A percentile compares a stretch with the other conserved stretches of the same genome.
Evolutionary conservation across 2,888 invertebrate genomes (phyloP).

Genomic region (Herminia tarsipennalis): DNA sequence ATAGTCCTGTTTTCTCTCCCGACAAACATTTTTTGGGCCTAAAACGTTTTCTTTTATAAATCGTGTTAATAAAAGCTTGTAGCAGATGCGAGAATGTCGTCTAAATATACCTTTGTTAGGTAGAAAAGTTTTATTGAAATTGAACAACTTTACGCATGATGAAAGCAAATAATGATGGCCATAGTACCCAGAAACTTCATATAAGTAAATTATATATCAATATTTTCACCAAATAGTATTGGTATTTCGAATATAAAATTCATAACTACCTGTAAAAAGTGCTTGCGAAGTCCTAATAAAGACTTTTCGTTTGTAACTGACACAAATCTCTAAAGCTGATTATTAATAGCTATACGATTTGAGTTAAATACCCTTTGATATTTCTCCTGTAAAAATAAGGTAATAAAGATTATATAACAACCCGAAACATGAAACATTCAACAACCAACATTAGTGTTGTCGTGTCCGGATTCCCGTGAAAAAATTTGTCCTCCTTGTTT

Average conservation of each 20-base stretch:
- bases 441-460: conserved; percentile 33
- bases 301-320: too few relatives aligned
- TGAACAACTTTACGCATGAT: conserved; percentile 20
- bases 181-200: conserved; percentile 16
- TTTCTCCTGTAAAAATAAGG: conserved; percentile 10
- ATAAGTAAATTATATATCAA: conserved; percentile 10
- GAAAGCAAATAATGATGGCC: conserved; percentile 16
- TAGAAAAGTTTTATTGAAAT: conserved; percentile 15
- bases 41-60: conserved; percentile 17
- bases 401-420: conserved; percentile 34
- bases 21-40: conserved; percentile 19
- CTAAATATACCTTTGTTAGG: conserved; percentile 6
- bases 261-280: too few relatives aligned
- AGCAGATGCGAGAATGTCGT: conserved; percentile 17
- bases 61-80: conserved; percentile 26
- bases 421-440: conserved; percentile 29
- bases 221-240: conserved; percentile 19
- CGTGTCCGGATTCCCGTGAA: conserved; percentile 47
- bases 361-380: conserved; percentile 1
- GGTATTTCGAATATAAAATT: background rate
- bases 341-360: conserved; percentile 2
- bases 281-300: too few relatives aligned
- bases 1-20: conserved; percentile 26
- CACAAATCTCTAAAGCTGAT: conserved; percentile 1
- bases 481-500: conserved; percentile 66